Percentiles rank a stretch among this genome's conserved stretches.
Conservation (phyloP, 2,888 invertebrate genomes). For the Thera obeliscata region DNA sequence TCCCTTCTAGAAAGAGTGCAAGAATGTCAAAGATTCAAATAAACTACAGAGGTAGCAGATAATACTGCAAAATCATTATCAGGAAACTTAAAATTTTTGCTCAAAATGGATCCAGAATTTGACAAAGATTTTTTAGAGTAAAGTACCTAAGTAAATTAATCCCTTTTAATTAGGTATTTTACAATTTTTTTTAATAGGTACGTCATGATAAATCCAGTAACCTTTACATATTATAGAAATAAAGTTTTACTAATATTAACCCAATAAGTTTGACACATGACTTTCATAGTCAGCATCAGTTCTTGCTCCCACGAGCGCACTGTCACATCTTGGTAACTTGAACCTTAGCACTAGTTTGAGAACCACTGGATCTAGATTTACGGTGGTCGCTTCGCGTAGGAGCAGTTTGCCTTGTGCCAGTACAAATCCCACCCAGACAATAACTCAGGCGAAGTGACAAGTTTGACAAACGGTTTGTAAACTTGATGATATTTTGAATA, state of each 20-base stretch:
- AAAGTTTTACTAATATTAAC: no score
- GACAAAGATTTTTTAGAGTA: no score
- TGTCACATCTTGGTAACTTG: neutral
- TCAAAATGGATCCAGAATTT: neutral
- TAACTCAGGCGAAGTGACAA: constrained; percentile 60
- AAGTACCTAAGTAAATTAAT: no score
- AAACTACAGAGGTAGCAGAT: neutral
- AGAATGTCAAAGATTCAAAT: constrained; percentile 1
- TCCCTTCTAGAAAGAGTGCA: no score
- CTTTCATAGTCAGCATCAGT: no score
- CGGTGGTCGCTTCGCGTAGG: constrained; percentile 73
- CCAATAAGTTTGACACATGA: no score
- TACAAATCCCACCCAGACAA: constrained; percentile 53
- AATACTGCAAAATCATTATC: no score
- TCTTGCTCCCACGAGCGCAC: no score
- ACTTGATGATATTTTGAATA: constrained; percentile 28
- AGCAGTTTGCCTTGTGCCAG: constrained; percentile 74
- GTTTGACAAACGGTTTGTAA: constrained; percentile 64
- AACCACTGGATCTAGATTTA: constrained; percentile 47
- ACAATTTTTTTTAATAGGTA: no score
- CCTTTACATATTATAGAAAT: no score
- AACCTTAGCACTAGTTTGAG: constrained; percentile 3
- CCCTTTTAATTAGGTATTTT: no score
- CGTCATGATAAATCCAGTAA: no score
- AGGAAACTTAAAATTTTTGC: neutral